Conservation (phyloP, 2,113 vertebrate genomes). For the Natator depressus region DNA sequence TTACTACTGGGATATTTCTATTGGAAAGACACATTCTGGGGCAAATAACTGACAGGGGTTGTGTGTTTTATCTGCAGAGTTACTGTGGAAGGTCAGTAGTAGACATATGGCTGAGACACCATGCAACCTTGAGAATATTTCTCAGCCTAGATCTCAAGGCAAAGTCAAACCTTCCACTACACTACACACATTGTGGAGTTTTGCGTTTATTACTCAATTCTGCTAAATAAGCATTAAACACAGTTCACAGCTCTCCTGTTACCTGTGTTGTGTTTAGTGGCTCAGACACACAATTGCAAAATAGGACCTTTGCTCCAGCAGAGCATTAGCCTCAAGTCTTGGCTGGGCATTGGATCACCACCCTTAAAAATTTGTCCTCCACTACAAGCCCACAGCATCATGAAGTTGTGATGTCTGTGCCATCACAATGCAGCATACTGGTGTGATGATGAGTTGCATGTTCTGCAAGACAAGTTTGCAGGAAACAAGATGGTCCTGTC, state of each 20-base stretch:
- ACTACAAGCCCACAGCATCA: not conserved
- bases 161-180: not conserved
- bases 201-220: not conserved
- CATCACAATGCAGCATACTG: not conserved
- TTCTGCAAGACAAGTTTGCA: not conserved
- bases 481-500: not conserved
- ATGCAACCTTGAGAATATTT: not conserved
- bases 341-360: not conserved
- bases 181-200: not conserved
- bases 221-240: not conserved
- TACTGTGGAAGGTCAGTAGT: not conserved
- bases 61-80: not conserved
- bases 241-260: not conserved
- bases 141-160: not conserved
- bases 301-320: not conserved
- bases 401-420: not conserved
- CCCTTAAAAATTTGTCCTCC: not conserved
- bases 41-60: not conserved
- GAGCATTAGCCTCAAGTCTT: not conserved
- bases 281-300: not conserved
- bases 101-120: not conserved
- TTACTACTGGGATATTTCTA: not conserved
- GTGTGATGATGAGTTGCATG: not conserved
- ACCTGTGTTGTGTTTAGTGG: not conserved
- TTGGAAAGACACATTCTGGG: fast-evolving